These are phyloP conservation scores for Polylopha cassiicola DNA, from an alignment of 2,888 invertebrate genomes.

Conservation along the genomic window DNA sequence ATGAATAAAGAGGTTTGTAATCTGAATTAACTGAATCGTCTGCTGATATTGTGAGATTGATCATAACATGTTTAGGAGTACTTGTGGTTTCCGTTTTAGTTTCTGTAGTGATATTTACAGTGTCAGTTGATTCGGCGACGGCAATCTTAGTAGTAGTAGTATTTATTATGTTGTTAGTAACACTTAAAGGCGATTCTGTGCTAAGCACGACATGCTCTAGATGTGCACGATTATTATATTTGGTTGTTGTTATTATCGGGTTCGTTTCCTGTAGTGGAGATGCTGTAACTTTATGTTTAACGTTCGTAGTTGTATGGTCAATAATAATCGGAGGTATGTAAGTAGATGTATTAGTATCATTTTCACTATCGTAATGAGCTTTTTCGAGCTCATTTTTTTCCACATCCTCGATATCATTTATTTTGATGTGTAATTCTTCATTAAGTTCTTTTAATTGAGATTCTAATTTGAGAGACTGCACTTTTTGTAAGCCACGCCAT, in stretches of 20 bases:
- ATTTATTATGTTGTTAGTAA: constrained; percentile 40
- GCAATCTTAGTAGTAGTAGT: constrained; percentile 32
- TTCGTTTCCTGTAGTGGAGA: constrained; percentile 28
- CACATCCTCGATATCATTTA: constrained; percentile 49
- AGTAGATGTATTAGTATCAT: constrained; percentile 22
- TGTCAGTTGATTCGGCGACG: constrained; percentile 32
- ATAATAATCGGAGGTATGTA: constrained; percentile 24
- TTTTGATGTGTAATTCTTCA: constrained; percentile 56
- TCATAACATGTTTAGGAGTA: constrained; percentile 81
- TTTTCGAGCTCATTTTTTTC: constrained; percentile 47
- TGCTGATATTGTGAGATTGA: constrained; percentile 89
- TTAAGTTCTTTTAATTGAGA: constrained; percentile 55
- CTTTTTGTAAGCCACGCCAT: constrained; percentile 63
- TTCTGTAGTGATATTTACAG: constrained; percentile 46
- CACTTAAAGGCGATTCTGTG: constrained; percentile 39
- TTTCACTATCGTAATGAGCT: constrained; percentile 52
- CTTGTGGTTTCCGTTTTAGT: constrained; percentile 49
- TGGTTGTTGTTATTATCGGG: constrained; percentile 25
- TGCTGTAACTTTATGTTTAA: constrained; percentile 21
- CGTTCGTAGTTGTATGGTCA: constrained; percentile 6
- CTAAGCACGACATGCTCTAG: constrained; percentile 48
- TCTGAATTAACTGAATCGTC: constrained; percentile 70
- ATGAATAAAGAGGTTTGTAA: constrained; percentile 83
- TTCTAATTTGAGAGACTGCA: constrained; percentile 58
- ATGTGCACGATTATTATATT: constrained; percentile 33